A percentile compares a stretch with the other conserved stretches of the same genome.
These are phyloP conservation scores for Hycleus cichorii DNA, from an alignment of 1,140 invertebrate genomes.

Conservation along the genomic window DNA sequence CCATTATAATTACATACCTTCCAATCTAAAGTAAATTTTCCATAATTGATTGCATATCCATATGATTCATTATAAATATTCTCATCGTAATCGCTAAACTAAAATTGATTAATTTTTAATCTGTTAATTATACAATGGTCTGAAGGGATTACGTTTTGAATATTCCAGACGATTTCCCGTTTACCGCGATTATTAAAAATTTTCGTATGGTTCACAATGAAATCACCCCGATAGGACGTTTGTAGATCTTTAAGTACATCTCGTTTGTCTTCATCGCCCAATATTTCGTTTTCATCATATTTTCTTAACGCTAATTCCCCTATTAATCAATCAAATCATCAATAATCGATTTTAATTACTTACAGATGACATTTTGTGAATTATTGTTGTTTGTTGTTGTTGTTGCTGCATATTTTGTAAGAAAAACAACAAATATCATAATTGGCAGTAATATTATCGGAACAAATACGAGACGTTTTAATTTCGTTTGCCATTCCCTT, in stretches of 20 bases:
- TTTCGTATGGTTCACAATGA: not conserved
- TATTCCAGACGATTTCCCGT: too few relatives aligned
- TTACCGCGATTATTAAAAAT: not conserved
- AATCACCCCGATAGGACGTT: slow-evolving; percentile 2
- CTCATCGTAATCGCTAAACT: not conserved
- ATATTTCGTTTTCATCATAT: slow-evolving; percentile 7
- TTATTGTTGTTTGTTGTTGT: not conserved
- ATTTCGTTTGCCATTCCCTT: slow-evolving; percentile 29
- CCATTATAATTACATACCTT: not conserved
- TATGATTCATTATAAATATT: too few relatives aligned
- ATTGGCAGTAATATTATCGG: slow-evolving; percentile 29
- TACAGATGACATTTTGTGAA: not conserved
- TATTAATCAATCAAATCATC: not conserved
- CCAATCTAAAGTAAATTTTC: too few relatives aligned
- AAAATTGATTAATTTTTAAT: not conserved
- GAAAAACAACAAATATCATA: slow-evolving; percentile 22
- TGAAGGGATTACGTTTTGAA: too few relatives aligned
- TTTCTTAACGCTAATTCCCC: not conserved
- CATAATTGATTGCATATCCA: too few relatives aligned
- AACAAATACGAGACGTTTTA: slow-evolving; percentile 32
- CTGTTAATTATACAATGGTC: too few relatives aligned
- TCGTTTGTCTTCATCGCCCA: slow-evolving; percentile 5
- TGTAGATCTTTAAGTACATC: slow-evolving; percentile 5
- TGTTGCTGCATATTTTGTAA: slow-evolving; percentile 8
- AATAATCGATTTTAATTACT: not conserved